These are phyloP conservation scores for Nicator chloris DNA, from an alignment of 2,113 vertebrate genomes.

Conservation along the genomic window DNA sequence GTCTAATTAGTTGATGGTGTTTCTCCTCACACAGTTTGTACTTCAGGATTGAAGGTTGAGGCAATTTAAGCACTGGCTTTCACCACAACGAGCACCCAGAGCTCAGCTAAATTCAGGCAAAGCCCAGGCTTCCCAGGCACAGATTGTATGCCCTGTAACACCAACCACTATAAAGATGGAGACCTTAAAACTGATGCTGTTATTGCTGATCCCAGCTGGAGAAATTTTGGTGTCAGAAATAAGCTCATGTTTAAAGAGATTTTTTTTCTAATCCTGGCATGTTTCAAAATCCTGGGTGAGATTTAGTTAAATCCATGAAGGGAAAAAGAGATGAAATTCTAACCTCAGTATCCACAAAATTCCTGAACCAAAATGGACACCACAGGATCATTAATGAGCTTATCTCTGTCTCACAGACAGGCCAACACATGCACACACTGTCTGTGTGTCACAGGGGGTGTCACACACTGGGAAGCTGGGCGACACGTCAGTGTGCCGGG, in stretches of 20 bases:
- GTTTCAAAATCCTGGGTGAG: slow-evolving; percentile 34
- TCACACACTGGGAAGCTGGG: accelerated
- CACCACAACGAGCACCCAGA: neutral
- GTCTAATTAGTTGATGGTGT: neutral
- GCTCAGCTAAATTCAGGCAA: neutral
- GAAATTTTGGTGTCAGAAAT: neutral
- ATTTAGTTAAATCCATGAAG: slow-evolving; percentile 32
- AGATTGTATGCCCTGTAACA: neutral
- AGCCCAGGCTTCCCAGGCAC: neutral
- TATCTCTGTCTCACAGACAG: neutral
- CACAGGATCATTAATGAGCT: accelerated
- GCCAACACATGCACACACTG: accelerated
- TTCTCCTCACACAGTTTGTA: neutral
- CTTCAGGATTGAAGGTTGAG: neutral
- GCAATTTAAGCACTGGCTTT: neutral
- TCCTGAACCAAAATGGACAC: neutral
- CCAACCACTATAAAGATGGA: neutral
- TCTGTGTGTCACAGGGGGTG: neutral
- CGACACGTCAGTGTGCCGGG: accelerated
- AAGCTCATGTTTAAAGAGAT: slow-evolving; percentile 19
- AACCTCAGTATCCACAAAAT: neutral
- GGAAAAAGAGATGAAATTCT: neutral
- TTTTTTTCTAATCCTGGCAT: neutral
- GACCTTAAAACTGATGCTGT: neutral
- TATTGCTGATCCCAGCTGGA: neutral